A percentile compares a stretch with the other conserved stretches of the same genome.
phyloP scores from a whole-genome alignment of 2,113 vertebrate species.

The Hippocampus mohnikei region DNA sequence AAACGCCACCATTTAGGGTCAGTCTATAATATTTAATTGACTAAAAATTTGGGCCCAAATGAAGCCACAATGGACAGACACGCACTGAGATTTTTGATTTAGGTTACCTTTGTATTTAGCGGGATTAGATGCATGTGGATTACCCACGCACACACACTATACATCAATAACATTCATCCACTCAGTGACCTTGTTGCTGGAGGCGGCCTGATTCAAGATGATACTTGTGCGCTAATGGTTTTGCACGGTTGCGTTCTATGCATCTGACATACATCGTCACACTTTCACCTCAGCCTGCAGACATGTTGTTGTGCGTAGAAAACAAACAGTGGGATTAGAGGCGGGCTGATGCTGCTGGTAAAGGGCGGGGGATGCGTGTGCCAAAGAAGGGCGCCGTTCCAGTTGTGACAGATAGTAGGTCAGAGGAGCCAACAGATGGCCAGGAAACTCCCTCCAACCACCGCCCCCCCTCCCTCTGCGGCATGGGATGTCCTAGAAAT shows the following conservation, averaged over 20 bases:
- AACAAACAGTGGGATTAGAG: conserved; percentile 74
- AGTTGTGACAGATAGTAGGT: conserved; percentile 76
- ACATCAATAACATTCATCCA: conserved; percentile 22
- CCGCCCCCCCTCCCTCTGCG: conserved; percentile 17
- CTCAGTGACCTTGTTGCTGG: conserved; percentile 25
- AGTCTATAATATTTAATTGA: background rate
- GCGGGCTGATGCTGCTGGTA: conserved; percentile 16
- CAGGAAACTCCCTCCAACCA: conserved; percentile 66
- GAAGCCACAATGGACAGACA: background rate
- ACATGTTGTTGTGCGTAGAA: conserved; percentile 49
- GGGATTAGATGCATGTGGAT: conserved; percentile 65
- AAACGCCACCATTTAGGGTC: no score
- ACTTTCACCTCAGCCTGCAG: conserved; percentile 25
- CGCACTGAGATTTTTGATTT: conserved; percentile 54
- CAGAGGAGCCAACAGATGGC: conserved; percentile 74
- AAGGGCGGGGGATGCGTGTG: conserved; percentile 1
- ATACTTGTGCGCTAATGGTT: background rate
- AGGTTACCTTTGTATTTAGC: conserved; percentile 69
- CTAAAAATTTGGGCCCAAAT: background rate
- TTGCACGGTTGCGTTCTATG: background rate
- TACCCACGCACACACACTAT: conserved; percentile 31
- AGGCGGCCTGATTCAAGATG: conserved; percentile 36
- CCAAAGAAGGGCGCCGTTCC: conserved; percentile 57
- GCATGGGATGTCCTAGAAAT: conserved; percentile 63
- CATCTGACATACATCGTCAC: background rate